Evolutionary conservation across 2,888 invertebrate genomes (phyloP).

Genomic region (Thymelicus lineola): DNA sequence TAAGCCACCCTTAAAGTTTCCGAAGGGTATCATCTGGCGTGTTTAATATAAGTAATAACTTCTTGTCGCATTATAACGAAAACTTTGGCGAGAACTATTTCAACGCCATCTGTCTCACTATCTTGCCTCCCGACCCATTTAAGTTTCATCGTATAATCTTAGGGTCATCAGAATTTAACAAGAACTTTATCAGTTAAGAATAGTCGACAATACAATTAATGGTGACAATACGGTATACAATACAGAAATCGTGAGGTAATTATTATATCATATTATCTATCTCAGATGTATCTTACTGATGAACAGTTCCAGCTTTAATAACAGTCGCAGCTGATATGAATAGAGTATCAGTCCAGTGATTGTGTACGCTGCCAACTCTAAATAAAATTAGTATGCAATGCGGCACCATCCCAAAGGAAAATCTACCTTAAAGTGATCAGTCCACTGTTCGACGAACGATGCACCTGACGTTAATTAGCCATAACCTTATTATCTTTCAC

Average conservation of each 20-base stretch:
- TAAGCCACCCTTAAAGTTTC: conserved; percentile 30
- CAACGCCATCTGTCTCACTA: conserved; percentile 48
- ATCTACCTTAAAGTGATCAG: conserved; percentile 8
- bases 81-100: conserved; percentile 48
- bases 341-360: neutral
- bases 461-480: conserved; percentile 6
- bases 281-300: too few relatives aligned
- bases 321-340: neutral
- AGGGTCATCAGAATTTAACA: conserved; percentile 5
- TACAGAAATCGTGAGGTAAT: too few relatives aligned
- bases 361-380: neutral
- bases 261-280: too few relatives aligned
- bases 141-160: conserved; percentile 34
- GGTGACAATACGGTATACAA: too few relatives aligned
- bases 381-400: neutral
- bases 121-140: conserved; percentile 41
- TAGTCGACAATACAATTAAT: too few relatives aligned
- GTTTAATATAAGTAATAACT: conserved; percentile 50
- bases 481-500: neutral
- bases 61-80: conserved; percentile 53
- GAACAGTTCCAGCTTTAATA: neutral
- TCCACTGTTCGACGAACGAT: neutral
- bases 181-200: neutral
- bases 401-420: neutral
- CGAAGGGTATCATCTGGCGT: conserved; percentile 45